Conservation (phyloP, 2,113 vertebrate genomes). For the Syrrhaptes paradoxus region DNA sequence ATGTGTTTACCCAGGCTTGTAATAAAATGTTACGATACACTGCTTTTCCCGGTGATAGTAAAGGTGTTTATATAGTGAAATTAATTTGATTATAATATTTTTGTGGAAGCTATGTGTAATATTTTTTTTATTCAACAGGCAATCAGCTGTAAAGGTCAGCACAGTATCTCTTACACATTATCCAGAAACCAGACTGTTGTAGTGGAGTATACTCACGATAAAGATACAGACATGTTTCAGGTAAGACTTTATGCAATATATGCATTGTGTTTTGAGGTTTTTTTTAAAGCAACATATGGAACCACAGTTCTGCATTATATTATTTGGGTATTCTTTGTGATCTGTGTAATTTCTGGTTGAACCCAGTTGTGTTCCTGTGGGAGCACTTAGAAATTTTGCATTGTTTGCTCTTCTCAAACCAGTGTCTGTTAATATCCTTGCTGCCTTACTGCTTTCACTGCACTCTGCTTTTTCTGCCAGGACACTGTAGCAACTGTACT, state of each 20-base stretch:
- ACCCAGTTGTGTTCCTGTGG: background rate
- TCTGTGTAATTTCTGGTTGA: background rate
- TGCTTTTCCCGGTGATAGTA: background rate
- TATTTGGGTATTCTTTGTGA: background rate
- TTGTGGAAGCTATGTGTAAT: background rate
- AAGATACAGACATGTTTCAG: constrained; percentile 99
- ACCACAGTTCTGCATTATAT: background rate
- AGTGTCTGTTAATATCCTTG: background rate
- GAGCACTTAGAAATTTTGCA: background rate
- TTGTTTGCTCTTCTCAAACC: background rate
- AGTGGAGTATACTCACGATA: constrained; percentile 95
- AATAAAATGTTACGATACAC: background rate
- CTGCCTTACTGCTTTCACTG: background rate
- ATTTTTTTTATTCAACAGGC: constrained; percentile 81
- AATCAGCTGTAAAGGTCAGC: constrained; percentile 93
- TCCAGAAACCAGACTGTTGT: constrained; percentile 97
- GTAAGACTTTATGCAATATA: constrained; percentile 69
- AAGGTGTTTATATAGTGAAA: background rate
- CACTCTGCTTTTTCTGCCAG: background rate
- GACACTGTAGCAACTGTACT: background rate
- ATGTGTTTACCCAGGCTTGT: background rate
- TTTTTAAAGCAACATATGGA: background rate
- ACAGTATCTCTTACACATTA: constrained; percentile 96
- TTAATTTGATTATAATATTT: background rate
- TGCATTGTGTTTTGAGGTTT: background rate